Percentiles rank a stretch among this genome's conserved stretches.
Conservation (phyloP, 1,140 invertebrate genomes). For the Acromyrmex charruanus region DNA sequence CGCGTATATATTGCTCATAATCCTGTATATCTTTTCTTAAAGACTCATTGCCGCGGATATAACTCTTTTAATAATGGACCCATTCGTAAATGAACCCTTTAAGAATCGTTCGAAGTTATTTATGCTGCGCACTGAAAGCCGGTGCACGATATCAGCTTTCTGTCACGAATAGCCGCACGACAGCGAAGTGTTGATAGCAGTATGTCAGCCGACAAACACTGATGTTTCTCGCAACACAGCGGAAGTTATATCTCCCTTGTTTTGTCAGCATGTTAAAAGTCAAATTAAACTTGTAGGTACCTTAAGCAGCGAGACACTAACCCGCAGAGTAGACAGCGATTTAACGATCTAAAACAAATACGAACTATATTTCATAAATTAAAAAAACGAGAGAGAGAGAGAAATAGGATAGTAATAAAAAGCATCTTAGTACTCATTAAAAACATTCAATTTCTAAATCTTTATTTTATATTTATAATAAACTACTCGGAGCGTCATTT, state of each 20-base stretch:
- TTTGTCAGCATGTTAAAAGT: slow-evolving; percentile 37
- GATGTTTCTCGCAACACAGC: slow-evolving; percentile 21
- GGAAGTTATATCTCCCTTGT: slow-evolving; percentile 14
- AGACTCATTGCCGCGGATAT: neutral
- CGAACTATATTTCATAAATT: neutral
- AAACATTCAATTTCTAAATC: slow-evolving; percentile 18
- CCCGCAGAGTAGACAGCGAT: slow-evolving; percentile 2
- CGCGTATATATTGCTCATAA: neutral
- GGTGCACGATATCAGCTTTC: slow-evolving; percentile 75
- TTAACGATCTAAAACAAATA: slow-evolving; percentile 1
- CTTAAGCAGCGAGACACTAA: slow-evolving; percentile 10
- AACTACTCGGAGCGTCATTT: neutral
- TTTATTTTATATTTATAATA: slow-evolving; percentile 30
- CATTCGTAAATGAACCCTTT: neutral
- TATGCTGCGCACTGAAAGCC: slow-evolving; percentile 60
- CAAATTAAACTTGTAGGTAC: slow-evolving; percentile 26
- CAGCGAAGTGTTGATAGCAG: slow-evolving; percentile 74
- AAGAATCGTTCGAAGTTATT: slow-evolving; percentile 56
- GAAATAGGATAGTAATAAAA: neutral
- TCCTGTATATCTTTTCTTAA: neutral
- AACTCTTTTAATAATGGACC: slow-evolving; percentile 31
- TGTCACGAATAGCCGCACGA: slow-evolving; percentile 78
- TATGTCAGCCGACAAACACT: slow-evolving; percentile 64
- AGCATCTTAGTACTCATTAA: neutral
- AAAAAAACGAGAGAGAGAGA: neutral